A percentile compares a stretch with the other conserved stretches of the same genome.
Conservation (phyloP, 1,140 invertebrate species). For the Drosophila miranda region DNA sequence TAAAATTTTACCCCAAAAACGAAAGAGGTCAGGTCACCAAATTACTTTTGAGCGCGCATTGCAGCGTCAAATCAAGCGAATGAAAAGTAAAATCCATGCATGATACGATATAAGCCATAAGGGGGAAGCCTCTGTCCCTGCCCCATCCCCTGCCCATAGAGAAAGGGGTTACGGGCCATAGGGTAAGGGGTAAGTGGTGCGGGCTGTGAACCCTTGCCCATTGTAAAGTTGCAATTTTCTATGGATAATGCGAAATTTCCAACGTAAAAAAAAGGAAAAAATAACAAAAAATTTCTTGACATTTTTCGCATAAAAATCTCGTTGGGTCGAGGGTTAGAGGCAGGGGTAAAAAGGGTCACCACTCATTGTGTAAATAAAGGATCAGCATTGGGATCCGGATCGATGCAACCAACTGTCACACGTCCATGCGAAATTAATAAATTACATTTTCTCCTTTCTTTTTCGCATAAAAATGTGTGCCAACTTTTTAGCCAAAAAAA, state of each 20-base stretch:
- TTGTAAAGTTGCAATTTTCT: constrained; percentile 69
- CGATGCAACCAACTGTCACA: constrained; percentile 67
- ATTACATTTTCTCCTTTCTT: constrained; percentile 63
- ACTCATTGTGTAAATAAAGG: constrained; percentile 79
- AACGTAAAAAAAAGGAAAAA: constrained; percentile 22
- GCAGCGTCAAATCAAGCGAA: constrained; percentile 27
- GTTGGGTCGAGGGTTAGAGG: constrained; percentile 34
- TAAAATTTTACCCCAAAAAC: constrained; percentile 65
- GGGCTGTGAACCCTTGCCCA: constrained; percentile 57
- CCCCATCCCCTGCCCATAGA: too few species aligned
- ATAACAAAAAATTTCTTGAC: constrained; percentile 51
- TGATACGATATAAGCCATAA: constrained; percentile 9
- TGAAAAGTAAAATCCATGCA: constrained; percentile 17
- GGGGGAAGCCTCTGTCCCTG: background rate
- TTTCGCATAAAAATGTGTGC: constrained; percentile 57
- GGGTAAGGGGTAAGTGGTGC: constrained; percentile 39
- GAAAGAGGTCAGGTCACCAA: constrained; percentile 60
- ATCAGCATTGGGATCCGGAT: constrained; percentile 40
- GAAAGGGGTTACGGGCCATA: constrained; percentile 38
- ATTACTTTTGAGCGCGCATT: constrained; percentile 59
- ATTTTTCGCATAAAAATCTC: constrained; percentile 64
- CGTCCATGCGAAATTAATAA: constrained; percentile 78
- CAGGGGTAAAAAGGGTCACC: constrained; percentile 67
- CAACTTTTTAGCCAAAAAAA: constrained; percentile 75
- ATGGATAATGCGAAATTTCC: constrained; percentile 76